These are phyloP conservation scores for Meandrina meandrites DNA, from an alignment of 92 coral and sea anemone genomes.

Conservation along the genomic window DNA sequence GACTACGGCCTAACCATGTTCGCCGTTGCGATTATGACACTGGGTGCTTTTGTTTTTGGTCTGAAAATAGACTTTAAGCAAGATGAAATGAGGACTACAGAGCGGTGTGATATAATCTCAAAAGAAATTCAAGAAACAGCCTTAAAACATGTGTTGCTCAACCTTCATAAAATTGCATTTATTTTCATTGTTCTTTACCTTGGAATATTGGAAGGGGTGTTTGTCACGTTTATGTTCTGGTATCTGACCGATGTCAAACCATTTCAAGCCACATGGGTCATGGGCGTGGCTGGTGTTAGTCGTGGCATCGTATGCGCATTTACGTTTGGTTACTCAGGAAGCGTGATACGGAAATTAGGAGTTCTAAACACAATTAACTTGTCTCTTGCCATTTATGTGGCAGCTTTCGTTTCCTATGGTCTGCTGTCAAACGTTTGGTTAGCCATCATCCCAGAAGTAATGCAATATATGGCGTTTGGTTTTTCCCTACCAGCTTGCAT, in stretches of 20 bases:
- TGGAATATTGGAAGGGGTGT: slow-evolving; percentile 65
- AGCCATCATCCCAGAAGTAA: slow-evolving; percentile 53
- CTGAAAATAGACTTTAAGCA: slow-evolving; percentile 4
- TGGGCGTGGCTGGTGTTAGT: slow-evolving; percentile 58
- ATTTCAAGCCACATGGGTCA: slow-evolving; percentile 55
- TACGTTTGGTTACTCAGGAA: slow-evolving; percentile 54
- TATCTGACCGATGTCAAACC: slow-evolving; percentile 66
- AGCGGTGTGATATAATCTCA: not conserved
- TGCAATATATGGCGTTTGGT: slow-evolving; percentile 43
- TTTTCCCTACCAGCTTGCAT: slow-evolving; percentile 41
- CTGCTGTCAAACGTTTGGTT: slow-evolving; percentile 49
- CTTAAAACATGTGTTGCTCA: slow-evolving; percentile 41
- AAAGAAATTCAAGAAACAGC: not conserved
- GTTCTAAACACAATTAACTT: slow-evolving; percentile 44
- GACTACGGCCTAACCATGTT: not conserved
- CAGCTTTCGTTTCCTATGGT: slow-evolving; percentile 44
- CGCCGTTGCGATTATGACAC: not conserved
- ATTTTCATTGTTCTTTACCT: slow-evolving; percentile 64
- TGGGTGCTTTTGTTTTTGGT: not conserved
- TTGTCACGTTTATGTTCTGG: slow-evolving; percentile 76
- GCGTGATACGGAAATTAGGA: slow-evolving; percentile 47
- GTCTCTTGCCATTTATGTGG: slow-evolving; percentile 31
- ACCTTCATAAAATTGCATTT: slow-evolving; percentile 54
- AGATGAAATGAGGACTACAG: not conserved
- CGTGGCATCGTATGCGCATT: slow-evolving; percentile 52